A percentile compares a stretch with the other conserved stretches of the same genome.
Evolutionary conservation across 92 coral and sea anemone genomes (phyloP).

Genomic region (Actinostola sp.): DNA sequence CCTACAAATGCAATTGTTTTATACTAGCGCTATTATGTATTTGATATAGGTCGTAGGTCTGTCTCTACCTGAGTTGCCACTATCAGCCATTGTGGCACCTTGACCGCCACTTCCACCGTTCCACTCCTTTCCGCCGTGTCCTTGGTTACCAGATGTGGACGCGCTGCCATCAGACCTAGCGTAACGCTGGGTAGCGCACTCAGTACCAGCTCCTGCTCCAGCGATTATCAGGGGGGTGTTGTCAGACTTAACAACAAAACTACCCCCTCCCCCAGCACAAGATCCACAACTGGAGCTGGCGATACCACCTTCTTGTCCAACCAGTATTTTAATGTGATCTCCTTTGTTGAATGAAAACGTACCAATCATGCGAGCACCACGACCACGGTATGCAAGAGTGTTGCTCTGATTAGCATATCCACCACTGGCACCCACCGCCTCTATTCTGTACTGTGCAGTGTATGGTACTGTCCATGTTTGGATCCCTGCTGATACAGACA

Average conservation of each 20-base stretch:
- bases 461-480: conserved; percentile 44
- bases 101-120: conserved; percentile 48
- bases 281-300: no score
- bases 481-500: conserved; percentile 30
- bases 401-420: conserved; percentile 4
- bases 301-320: conserved; percentile 59
- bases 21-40: no score
- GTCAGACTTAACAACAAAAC: conserved; percentile 41
- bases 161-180: conserved; percentile 40
- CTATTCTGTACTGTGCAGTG: conserved; percentile 34
- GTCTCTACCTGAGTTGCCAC: conserved; percentile 26
- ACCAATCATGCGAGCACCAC: conserved; percentile 65
- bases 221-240: conserved; percentile 58
- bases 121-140: conserved; percentile 44
- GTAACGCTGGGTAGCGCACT: neutral
- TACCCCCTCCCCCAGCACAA: conserved; percentile 73
- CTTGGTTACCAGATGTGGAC: conserved; percentile 38
- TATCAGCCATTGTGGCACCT: conserved; percentile 32
- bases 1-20: neutral
- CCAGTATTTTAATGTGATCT: conserved; percentile 48
- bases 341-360: conserved; percentile 44
- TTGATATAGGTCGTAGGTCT: neutral
- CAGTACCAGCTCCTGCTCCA: conserved; percentile 66
- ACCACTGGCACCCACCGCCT: conserved; percentile 46
- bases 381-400: conserved; percentile 26